A percentile compares a stretch with the other conserved stretches of the same genome.
These are phyloP conservation scores for Ectobius pallidus DNA, from an alignment of 2,888 invertebrate genomes.

Conservation along the genomic window DNA sequence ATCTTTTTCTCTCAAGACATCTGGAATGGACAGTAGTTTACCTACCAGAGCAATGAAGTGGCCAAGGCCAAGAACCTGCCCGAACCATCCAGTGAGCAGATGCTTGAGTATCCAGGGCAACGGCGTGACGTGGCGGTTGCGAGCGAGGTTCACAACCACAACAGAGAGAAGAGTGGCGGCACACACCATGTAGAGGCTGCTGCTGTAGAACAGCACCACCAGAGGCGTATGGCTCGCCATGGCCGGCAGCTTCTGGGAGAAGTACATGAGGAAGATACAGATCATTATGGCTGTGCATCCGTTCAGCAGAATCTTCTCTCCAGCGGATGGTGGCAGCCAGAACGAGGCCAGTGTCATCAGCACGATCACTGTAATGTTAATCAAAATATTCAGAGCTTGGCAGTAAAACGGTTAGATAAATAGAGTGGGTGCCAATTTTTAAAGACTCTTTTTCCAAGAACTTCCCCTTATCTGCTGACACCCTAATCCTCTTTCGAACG, in stretches of 20 bases:
- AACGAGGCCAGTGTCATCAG: constrained; percentile 65
- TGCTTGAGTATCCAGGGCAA: constrained; percentile 61
- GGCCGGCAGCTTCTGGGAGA: constrained; percentile 64
- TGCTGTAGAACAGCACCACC: constrained; percentile 63
- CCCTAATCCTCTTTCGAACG: too few species aligned
- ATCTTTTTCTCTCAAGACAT: too few species aligned
- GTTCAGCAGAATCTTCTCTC: constrained; percentile 68
- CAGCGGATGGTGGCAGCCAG: constrained; percentile 70
- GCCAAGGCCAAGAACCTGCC: constrained; percentile 47
- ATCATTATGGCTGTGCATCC: constrained; percentile 65
- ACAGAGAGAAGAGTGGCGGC: constrained; percentile 62
- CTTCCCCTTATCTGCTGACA: too few species aligned
- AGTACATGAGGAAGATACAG: constrained; percentile 67
- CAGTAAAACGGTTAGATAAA: too few species aligned
- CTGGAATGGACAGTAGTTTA: too few species aligned
- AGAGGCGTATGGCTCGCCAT: constrained; percentile 62
- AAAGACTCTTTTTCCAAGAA: too few species aligned
- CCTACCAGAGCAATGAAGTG: constrained; percentile 48
- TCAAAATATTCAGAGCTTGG: too few species aligned
- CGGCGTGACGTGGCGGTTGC: constrained; percentile 55
- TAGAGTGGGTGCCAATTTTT: too few species aligned
- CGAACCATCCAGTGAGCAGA: constrained; percentile 46
- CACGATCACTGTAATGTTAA: constrained; percentile 60
- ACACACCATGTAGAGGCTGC: constrained; percentile 58
- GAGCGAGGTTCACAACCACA: constrained; percentile 60